Conservation (phyloP, 2,797 vertebrate genomes). For the Rhinoraja longicauda region DNA sequence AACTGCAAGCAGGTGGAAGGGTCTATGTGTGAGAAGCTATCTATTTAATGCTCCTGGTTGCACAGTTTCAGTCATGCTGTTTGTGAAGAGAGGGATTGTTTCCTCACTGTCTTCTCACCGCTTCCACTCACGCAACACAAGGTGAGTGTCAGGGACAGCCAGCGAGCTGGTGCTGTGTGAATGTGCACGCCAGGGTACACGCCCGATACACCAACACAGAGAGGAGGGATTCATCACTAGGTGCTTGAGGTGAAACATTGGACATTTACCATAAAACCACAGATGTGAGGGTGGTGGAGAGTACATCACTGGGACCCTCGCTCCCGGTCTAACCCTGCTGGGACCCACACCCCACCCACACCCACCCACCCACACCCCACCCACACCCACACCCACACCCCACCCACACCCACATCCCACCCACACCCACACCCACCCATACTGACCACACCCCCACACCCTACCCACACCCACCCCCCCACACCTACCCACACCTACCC, state of each 20-base stretch:
- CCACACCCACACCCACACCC: too few relatives aligned
- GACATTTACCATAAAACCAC: not conserved
- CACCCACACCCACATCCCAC: too few relatives aligned
- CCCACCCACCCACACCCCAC: too few relatives aligned
- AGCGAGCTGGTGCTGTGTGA: not conserved
- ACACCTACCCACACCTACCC: too few relatives aligned
- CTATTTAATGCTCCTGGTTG: too few relatives aligned
- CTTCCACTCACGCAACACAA: not conserved
- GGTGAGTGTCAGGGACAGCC: not conserved
- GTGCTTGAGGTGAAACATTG: not conserved
- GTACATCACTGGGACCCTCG: not conserved
- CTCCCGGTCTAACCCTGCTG: not conserved
- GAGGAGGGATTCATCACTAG: not conserved
- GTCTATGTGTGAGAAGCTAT: not conserved
- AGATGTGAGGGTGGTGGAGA: not conserved
- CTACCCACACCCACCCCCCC: too few relatives aligned
- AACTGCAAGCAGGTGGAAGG: not conserved
- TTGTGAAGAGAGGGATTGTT: not conserved
- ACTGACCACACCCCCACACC: too few relatives aligned
- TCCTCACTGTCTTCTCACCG: not conserved
- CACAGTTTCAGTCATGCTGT: not conserved
- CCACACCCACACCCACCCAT: too few relatives aligned
- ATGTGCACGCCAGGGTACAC: not conserved
- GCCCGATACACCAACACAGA: not conserved
- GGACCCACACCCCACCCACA: not conserved